Base-by-base conservation (phyloP, 2,113 vertebrate species). In the Xenopus laevis region DNA sequence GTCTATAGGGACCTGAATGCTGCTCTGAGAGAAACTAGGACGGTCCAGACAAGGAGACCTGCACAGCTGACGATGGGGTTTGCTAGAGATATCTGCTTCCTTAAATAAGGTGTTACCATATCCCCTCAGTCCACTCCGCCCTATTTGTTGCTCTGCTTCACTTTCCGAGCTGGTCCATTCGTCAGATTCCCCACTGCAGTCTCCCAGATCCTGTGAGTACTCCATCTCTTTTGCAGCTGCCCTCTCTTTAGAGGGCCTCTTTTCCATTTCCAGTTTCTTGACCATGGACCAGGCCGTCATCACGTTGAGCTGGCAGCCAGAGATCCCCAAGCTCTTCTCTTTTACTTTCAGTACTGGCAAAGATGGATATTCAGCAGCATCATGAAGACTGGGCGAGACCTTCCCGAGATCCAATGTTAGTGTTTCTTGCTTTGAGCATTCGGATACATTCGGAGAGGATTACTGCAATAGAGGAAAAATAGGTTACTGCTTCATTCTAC, bases 21-120 rank as follows among this genome's bases (percentile, higher is more conserved):
- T 95, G 84, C 93, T 93, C 85, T 98, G 96, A 40, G 96, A 98
- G 82, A 99, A 98, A 78, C 96, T 98, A 79, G 97, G 95, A 58
- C 87, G 88, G 85, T 99, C 97, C 68, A 99, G 85, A 81, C 97
- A 99, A 0, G 96, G 95, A 30, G 96, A 98, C 68, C 97, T 93
- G 74, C 96, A 99, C 72, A 99, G 94, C n/a, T 96, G 97, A 4
- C 95, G 91, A 74, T 99, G 95, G 13, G 91, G 92, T 79, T 98
- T 99, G 65, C 87, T 87, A 23, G 89, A 77, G 55, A 85, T 84
- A 66, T 94, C 84, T 7, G 89, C 92, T 65, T 94, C 95, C 79
- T 86, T 89, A 83, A 87, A 89, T 55, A 83, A 89, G 20, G 82
- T 71, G 55, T 27, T 71, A n/a, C 68, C 74, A 45, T 68, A 78